These are phyloP conservation scores for Accipiter cooperii DNA, from an alignment of 2,113 vertebrate species.

Conservation along the genomic window DNA sequence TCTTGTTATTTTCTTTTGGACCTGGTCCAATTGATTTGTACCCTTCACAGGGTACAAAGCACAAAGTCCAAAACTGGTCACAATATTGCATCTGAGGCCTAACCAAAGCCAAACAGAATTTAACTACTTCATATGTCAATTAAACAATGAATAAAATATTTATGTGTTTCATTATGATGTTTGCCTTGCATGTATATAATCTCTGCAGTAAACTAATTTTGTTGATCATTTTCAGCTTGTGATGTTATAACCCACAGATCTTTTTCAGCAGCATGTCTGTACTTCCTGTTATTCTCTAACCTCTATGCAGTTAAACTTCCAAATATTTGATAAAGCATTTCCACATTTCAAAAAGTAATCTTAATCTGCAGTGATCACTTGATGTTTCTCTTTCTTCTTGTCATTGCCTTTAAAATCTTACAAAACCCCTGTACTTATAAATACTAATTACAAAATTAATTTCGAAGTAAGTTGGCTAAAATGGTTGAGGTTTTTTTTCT, in stretches of 20 bases:
- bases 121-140: background rate
- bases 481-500: background rate
- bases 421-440: fast-evolving
- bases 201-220: background rate
- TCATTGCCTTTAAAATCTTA: background rate
- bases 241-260: background rate
- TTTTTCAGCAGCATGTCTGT: background rate
- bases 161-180: background rate
- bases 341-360: background rate
- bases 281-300: background rate
- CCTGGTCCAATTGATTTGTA: background rate
- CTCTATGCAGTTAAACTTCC: background rate
- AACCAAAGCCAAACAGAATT: background rate
- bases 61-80: background rate
- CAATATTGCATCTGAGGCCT: background rate
- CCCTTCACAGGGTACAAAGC: background rate
- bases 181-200: background rate
- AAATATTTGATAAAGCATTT: background rate
- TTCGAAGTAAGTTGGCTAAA: background rate
- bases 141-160: background rate
- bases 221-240: background rate
- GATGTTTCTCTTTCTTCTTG: background rate
- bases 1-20: conserved; percentile 2
- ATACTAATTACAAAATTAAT: background rate
- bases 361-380: background rate